Conservation (phyloP, 2,888 invertebrate genomes). For the Oasisia sp. region DNA sequence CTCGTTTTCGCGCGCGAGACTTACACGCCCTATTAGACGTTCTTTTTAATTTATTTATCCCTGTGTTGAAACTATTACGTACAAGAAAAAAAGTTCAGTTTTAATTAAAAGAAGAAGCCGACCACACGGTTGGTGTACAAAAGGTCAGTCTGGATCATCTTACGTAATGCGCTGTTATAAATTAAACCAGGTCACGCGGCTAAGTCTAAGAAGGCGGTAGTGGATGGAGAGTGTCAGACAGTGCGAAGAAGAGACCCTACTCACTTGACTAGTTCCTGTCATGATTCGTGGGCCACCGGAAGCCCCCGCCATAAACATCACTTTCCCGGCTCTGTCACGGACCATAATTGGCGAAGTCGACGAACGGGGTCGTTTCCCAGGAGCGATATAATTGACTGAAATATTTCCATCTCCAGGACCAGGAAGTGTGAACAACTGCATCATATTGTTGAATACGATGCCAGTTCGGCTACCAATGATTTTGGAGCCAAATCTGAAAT, state of each 20-base stretch:
- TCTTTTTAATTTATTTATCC: too few relatives aligned
- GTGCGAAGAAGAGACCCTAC: neutral
- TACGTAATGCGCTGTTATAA: too few relatives aligned
- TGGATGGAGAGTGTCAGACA: too few relatives aligned
- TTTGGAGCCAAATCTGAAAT: slow-evolving; percentile 82
- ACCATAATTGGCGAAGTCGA: slow-evolving; percentile 90
- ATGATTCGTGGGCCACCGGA: slow-evolving; percentile 93
- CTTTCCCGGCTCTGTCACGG: slow-evolving; percentile 75
- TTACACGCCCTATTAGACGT: too few relatives aligned
- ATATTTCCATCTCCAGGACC: slow-evolving; percentile 71
- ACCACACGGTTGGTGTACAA: too few relatives aligned
- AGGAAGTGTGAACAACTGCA: slow-evolving; percentile 89
- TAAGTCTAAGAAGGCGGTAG: too few relatives aligned
- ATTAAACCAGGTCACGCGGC: too few relatives aligned
- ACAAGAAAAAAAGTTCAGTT: too few relatives aligned
- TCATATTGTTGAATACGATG: slow-evolving; percentile 88
- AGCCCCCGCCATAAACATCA: slow-evolving; percentile 79
- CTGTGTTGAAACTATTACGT: too few relatives aligned
- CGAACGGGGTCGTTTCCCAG: slow-evolving; percentile 86
- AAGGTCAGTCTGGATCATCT: too few relatives aligned
- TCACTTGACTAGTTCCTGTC: slow-evolving; percentile 73
- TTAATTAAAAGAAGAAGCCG: too few relatives aligned
- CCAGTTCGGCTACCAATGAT: slow-evolving; percentile 69
- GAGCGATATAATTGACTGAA: slow-evolving; percentile 82
- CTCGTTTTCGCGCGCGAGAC: too few relatives aligned